Evolutionary conservation across 2,797 vertebrate species (phyloP), one percentile per base, ranked within the genome.

Genomic region (Rhincodon typus): DNA sequence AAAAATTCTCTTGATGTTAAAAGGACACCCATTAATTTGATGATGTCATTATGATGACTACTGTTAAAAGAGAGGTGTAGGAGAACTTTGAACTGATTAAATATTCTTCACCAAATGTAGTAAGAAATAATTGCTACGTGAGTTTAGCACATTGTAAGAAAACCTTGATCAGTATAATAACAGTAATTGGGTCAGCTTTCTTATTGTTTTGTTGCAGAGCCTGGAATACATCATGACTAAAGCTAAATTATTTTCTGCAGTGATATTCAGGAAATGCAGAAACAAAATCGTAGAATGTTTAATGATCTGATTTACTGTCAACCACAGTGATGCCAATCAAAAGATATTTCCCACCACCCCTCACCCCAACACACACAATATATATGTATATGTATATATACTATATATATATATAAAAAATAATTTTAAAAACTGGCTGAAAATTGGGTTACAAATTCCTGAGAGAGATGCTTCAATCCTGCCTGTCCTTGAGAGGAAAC

Each of bases 391-490:
- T 34, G 13, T 10, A 34, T 12, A 10, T 34, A 34, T 74, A 74
- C 23, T 74, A 74, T 30, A 38, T 66, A 66, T 34, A 91, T 7
- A 66, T 66, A 66, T 34, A 91, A 2, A 66, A 50, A 50, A 91
- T 62, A 74, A 34, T 30, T 69, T n/a, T 7, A 42, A 42, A 46
- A 84, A 84, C 0, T 93, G n/a, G 90, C 21, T 23, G 62, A 69
- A 23, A 93, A 93, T 66, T 93, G 90, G 66, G 90, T 69, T 93
- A 93, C 8, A 38, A 93, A 69, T 93, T 67, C 90, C 90, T 93
- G 90, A 69, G 90, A 93, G 90, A 69, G 90, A 69, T 93, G 90
- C 25, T 93, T 66, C 90, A 93, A 42, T 69, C 82, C 82, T 84
- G 38, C 21, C 42, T 46, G 82, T 84, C 82, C 82, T 84, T 84